These are phyloP conservation scores for Heteromormyrus szaboi DNA, from an alignment of 2,797 vertebrate species.

Conservation along the genomic window DNA sequence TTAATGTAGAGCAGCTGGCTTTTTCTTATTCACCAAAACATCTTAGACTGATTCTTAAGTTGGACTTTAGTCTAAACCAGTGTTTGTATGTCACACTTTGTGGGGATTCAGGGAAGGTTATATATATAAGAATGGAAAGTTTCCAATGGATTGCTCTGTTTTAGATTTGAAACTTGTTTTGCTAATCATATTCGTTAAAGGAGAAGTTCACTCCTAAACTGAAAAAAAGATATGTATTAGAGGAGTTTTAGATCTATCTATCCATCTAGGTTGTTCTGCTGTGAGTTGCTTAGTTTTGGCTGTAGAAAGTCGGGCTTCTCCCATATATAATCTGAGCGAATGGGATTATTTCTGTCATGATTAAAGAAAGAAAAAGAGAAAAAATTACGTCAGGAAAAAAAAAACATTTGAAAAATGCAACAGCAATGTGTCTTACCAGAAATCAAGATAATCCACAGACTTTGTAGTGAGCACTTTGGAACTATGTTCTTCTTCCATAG, in stretches of 20 bases:
- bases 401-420: not conserved
- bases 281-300: not conserved
- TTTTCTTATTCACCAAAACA: slow-evolving; percentile 38
- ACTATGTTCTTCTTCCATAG: not conserved
- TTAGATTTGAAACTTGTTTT: not conserved
- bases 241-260: not conserved
- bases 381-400: not conserved
- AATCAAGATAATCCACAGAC: not conserved
- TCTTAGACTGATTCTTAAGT: not conserved
- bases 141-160: not conserved
- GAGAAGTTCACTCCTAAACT: not conserved
- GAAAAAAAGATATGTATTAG: not conserved
- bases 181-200: not conserved
- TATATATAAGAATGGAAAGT: not conserved
- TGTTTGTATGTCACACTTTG: not conserved
- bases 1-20: slow-evolving; percentile 60
- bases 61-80: not conserved
- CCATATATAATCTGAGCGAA: not conserved
- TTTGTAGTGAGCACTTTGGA: not conserved
- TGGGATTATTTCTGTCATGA: not conserved
- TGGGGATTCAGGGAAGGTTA: not conserved
- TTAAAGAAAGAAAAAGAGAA: not conserved
- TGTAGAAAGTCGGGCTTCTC: not conserved
- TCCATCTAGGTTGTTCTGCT: not conserved
- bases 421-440: not conserved